A percentile compares a stretch with the other conserved stretches of the same genome.
phyloP scores from a whole-genome alignment of 2,797 vertebrate species.

The Myripristis murdjan region DNA sequence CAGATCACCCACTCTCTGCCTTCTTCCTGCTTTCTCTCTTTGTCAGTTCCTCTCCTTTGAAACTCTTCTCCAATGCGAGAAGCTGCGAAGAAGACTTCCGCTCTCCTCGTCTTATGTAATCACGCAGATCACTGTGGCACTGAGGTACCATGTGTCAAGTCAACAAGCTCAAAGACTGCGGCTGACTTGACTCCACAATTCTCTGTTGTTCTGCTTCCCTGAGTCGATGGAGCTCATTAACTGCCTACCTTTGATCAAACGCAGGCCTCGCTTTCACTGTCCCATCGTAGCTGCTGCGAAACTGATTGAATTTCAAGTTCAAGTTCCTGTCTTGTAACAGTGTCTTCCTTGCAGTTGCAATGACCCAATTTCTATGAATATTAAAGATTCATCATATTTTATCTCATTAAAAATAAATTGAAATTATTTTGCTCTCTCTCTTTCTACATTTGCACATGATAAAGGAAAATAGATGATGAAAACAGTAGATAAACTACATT shows the following conservation, averaged over 20 bases:
- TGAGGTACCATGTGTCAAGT: conserved; percentile 54
- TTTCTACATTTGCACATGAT: background rate
- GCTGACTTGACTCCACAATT: conserved; percentile 53
- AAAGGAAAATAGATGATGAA: background rate
- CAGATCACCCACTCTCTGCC: conserved; percentile 22
- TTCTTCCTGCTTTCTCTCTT: conserved; percentile 41
- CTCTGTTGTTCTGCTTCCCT: conserved; percentile 56
- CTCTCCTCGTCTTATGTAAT: conserved; percentile 59
- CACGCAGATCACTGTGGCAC: conserved; percentile 38
- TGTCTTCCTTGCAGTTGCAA: conserved; percentile 18
- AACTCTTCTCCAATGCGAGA: conserved; percentile 20
- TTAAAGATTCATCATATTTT: conserved; percentile 36
- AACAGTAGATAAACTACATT: background rate
- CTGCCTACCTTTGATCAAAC: conserved; percentile 58
- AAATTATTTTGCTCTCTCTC: background rate
- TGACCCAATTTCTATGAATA: conserved; percentile 15
- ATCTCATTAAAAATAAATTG: conserved; percentile 1
- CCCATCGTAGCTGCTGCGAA: conserved; percentile 48
- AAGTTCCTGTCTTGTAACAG: conserved; percentile 45
- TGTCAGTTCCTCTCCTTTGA: conserved; percentile 53
- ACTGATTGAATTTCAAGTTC: conserved; percentile 41
- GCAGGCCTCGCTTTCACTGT: conserved; percentile 39
- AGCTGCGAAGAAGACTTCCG: conserved; percentile 56
- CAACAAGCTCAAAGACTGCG: conserved; percentile 64
- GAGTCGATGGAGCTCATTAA: conserved; percentile 63